Conservation (phyloP, 35 echinoderm and acorn worm species). For the Heliocidaris tuberculata region DNA sequence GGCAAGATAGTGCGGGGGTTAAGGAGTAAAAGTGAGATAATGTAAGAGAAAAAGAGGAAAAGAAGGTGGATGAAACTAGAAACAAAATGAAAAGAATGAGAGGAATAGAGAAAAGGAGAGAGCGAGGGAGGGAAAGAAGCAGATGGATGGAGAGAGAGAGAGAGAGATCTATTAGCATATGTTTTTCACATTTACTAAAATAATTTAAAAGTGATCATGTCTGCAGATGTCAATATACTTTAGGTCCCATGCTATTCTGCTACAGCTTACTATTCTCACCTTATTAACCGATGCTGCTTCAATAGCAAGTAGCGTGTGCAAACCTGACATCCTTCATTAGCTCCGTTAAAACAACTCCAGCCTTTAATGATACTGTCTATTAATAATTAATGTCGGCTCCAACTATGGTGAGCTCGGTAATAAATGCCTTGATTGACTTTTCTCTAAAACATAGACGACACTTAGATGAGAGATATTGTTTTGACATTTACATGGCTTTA, state of each 20-base stretch:
- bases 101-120: too few species aligned
- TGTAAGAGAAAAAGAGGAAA: too few species aligned
- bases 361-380: neutral
- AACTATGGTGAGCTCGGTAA: neutral
- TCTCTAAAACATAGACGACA: neutral
- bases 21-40: too few species aligned
- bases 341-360: neutral
- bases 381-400: neutral
- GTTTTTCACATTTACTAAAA: neutral
- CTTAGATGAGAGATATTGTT: neutral
- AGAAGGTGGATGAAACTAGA: too few species aligned
- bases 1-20: too few species aligned
- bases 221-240: neutral
- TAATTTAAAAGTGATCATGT: neutral
- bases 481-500: constrained; percentile 5
- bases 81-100: too few species aligned
- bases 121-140: too few species aligned
- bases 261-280: neutral
- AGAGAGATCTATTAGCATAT: too few species aligned
- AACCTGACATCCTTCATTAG: neutral
- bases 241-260: neutral
- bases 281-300: neutral
- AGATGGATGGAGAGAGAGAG: too few species aligned
- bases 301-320: neutral
- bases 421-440: neutral